Evolutionary conservation across 2,113 vertebrate species (phyloP).

Genomic region (Catharus fuscescens): DNA sequence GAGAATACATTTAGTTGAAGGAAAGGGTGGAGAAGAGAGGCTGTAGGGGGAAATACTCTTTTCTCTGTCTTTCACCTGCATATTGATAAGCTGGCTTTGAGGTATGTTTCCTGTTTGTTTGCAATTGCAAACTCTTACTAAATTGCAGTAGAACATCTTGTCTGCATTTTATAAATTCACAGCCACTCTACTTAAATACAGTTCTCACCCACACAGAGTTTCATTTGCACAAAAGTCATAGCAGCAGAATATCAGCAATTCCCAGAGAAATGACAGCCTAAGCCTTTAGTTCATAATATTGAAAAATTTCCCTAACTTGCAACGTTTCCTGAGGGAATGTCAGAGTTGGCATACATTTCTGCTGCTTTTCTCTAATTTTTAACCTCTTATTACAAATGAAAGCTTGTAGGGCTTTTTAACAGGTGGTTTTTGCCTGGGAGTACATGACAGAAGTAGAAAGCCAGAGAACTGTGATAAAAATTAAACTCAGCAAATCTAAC

Average conservation of each 20-base stretch:
- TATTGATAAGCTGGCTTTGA: slow-evolving; percentile 28
- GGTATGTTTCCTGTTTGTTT: slow-evolving; percentile 58
- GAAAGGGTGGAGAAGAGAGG: not conserved
- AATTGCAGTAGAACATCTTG: slow-evolving; percentile 68
- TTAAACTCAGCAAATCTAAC: slow-evolving; percentile 68
- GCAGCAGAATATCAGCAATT: slow-evolving; percentile 68
- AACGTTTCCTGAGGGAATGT: slow-evolving; percentile 71
- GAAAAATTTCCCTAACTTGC: slow-evolving; percentile 61
- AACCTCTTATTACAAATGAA: slow-evolving; percentile 66
- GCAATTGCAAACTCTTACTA: slow-evolving; percentile 33
- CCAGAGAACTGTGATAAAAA: slow-evolving; percentile 67
- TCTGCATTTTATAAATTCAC: slow-evolving; percentile 62
- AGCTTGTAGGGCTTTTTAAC: slow-evolving; percentile 66
- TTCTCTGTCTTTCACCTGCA: not conserved
- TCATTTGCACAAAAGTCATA: slow-evolving; percentile 72
- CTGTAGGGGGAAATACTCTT: not conserved
- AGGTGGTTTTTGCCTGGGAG: slow-evolving; percentile 64
- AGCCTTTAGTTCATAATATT: slow-evolving; percentile 70
- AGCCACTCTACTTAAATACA: slow-evolving; percentile 66
- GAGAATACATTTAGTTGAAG: not conserved
- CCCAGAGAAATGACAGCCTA: slow-evolving; percentile 63
- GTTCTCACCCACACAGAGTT: slow-evolving; percentile 72
- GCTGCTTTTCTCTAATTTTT: slow-evolving; percentile 52
- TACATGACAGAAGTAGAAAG: slow-evolving; percentile 62
- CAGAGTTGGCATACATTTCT: slow-evolving; percentile 58